phyloP scores from a whole-genome alignment of 2,113 vertebrate genomes.

The Datnioides undecimradiatus region DNA sequence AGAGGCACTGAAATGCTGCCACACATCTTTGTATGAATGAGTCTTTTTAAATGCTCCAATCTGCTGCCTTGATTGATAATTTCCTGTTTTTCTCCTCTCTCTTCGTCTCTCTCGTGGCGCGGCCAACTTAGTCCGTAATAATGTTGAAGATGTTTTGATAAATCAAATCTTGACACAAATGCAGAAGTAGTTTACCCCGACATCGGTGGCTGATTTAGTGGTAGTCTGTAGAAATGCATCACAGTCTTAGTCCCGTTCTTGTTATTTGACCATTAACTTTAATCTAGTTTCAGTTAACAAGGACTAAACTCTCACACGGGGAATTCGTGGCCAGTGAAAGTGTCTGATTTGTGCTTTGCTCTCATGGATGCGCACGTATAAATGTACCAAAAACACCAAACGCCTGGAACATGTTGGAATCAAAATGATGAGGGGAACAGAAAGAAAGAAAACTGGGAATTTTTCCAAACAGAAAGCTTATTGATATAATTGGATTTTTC shows the following conservation, averaged over 20 bases:
- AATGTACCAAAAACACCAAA: not conserved
- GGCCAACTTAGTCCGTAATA: slow-evolving; percentile 83
- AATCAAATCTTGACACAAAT: slow-evolving; percentile 50
- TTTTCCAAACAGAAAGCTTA: no score
- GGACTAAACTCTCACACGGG: not conserved
- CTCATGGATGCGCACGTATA: not conserved
- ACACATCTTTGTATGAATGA: slow-evolving; percentile 97
- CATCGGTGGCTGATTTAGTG: not conserved
- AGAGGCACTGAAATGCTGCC: slow-evolving; percentile 92
- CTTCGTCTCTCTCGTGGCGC: slow-evolving; percentile 84
- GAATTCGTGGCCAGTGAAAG: not conserved
- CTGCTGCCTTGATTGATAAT: slow-evolving; percentile 99
- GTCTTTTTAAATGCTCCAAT: slow-evolving; percentile 95
- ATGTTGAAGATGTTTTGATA: slow-evolving; percentile 84
- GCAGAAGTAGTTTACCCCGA: not conserved
- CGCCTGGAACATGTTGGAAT: no score
- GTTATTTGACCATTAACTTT: not conserved
- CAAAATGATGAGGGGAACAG: no score
- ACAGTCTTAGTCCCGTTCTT: not conserved
- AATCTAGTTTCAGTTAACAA: not conserved
- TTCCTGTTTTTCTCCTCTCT: slow-evolving; percentile 82
- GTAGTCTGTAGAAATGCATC: not conserved
- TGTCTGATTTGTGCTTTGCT: not conserved
- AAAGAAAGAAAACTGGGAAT: no score
- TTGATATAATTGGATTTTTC: no score